Evolutionary conservation across 2,113 vertebrate genomes (phyloP), one percentile per base, ranked within the genome.

Genomic region (Hylia prasina): DNA sequence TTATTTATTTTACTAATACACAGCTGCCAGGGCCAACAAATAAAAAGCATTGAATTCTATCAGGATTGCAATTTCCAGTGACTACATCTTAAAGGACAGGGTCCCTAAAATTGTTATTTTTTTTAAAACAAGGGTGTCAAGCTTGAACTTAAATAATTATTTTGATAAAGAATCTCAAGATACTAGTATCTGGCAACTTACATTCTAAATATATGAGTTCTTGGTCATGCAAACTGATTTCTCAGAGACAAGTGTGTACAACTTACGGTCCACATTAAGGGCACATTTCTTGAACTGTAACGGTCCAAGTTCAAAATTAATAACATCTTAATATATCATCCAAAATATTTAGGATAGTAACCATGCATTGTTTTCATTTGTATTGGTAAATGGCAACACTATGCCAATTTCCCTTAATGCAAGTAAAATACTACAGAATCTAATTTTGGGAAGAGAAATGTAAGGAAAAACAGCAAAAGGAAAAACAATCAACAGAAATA

Each of bases 1-100:
- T 97, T 93, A 94, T 93, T 97, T 96, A 89, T 85, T 95, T 95
- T 81, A 82, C 88, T 96, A 86, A 94, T 78, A 83, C 57, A 94
- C 87, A 95, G 83, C 79, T 97, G 89, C 64, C 40, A 87, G 18
- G 39, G 31, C 77, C 54, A 90, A 77, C 68, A 89, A 64, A 76
- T 61, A 71, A 80, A 90, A 72, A 61, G 22, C 31, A 28, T 1
- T 48, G 11, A 76, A 61, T 95, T 93, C 60, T 44, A 91, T 58
- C 72, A 91, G 88, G 72, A 86, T 45, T 93, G 61, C 47, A 61
- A 71, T 85, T 94, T 93, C 65, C 58, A 87, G 53, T 72, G 73
- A 79, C 58, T 76, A 45, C 15, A 44, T 24, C 9, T 73, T 87
- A 63, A 78, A 87, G 33, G 37, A 83, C 31, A 47, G 18, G 84